These are phyloP conservation scores for Copidosoma floridanum DNA, from an alignment of 1,140 invertebrate species.

Conservation along the genomic window DNA sequence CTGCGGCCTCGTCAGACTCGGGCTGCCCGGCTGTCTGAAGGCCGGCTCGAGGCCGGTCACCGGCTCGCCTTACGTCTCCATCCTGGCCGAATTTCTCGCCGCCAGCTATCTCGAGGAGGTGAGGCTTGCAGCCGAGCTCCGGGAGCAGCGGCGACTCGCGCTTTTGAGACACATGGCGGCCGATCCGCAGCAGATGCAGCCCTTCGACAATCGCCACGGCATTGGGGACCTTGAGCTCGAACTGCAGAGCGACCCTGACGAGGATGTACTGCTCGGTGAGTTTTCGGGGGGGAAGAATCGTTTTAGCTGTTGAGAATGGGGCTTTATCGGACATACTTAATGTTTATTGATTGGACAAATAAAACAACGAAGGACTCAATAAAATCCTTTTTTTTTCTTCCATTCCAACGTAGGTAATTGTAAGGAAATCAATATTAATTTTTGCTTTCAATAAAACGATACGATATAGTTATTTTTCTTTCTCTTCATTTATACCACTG, in stretches of 20 bases:
- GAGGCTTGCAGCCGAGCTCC: slow-evolving; percentile 19
- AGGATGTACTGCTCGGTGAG: slow-evolving; percentile 53
- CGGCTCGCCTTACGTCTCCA: slow-evolving; percentile 48
- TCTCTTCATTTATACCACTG: too few species aligned
- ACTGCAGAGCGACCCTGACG: slow-evolving; percentile 39
- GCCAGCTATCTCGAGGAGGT: slow-evolving; percentile 44
- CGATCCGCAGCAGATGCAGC: slow-evolving; percentile 29
- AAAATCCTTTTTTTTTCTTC: neutral
- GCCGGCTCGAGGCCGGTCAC: slow-evolving; percentile 46
- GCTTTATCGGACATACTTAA: too few species aligned
- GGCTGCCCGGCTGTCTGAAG: slow-evolving; percentile 52
- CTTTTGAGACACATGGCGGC: too few species aligned
- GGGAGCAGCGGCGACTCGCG: neutral
- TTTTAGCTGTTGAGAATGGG: too few species aligned
- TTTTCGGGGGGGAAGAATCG: too few species aligned
- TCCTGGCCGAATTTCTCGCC: slow-evolving; percentile 50
- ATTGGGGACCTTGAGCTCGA: slow-evolving; percentile 37
- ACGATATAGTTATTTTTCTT: too few species aligned
- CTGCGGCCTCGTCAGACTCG: slow-evolving; percentile 51
- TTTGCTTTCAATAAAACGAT: too few species aligned
- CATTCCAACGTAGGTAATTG: neutral
- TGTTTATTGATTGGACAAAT: neutral
- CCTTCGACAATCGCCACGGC: slow-evolving; percentile 22
- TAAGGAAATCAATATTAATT: too few species aligned
- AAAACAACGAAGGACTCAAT: neutral